These are phyloP conservation scores for Clivina fossor DNA, from an alignment of 2,888 invertebrate genomes.

Conservation along the genomic window DNA sequence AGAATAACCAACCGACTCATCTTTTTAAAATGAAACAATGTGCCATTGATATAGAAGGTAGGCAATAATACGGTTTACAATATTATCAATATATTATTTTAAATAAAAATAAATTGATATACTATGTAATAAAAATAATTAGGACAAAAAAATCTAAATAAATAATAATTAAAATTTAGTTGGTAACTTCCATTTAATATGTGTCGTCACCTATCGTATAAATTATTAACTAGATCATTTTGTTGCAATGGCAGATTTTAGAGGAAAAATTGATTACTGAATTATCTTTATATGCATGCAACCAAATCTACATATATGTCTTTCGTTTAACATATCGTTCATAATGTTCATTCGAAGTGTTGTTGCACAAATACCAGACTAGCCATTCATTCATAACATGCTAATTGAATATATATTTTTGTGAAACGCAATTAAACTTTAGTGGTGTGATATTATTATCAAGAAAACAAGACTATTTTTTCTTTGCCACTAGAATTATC, in stretches of 20 bases:
- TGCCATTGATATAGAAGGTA: no score
- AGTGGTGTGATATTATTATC: slow-evolving; percentile 4
- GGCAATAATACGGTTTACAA: no score
- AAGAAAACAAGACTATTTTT: not conserved
- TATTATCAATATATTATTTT: no score
- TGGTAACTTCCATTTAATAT: no score
- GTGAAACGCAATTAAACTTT: not conserved
- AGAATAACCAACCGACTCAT: no score
- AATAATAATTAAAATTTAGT: no score
- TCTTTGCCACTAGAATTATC: slow-evolving; percentile 3
- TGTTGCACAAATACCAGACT: not conserved
- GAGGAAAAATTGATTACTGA: slow-evolving; percentile 1
- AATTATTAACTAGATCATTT: no score
- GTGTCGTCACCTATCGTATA: no score
- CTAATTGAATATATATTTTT: not conserved
- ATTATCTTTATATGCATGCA: not conserved
- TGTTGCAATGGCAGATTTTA: not conserved
- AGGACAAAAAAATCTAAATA: no score
- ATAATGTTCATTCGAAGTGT: not conserved
- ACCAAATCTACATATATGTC: not conserved
- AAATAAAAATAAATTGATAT: no score
- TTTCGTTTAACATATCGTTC: not conserved
- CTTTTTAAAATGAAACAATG: no score
- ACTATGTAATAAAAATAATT: no score
- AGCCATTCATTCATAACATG: slow-evolving; percentile 15